phyloP scores from a whole-genome alignment of 2,888 invertebrate genomes.

The Mesorhabditis belari region DNA sequence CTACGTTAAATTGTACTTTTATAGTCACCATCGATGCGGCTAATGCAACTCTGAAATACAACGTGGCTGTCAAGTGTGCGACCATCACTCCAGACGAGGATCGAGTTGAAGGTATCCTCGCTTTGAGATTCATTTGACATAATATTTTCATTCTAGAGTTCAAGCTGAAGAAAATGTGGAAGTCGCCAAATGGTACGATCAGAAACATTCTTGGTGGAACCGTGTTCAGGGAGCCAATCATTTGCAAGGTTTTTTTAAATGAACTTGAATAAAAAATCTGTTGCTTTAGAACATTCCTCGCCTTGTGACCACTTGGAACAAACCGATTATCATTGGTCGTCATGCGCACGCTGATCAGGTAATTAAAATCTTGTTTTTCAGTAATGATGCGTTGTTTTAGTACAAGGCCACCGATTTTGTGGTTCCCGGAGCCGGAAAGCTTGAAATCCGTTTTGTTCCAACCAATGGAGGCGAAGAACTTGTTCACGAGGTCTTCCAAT shows the following conservation, averaged over 20 bases:
- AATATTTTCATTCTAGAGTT: constrained; percentile 56
- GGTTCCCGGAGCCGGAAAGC: constrained; percentile 79
- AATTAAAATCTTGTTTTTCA: constrained; percentile 1
- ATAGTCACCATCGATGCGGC: constrained; percentile 91
- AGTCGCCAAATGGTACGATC: constrained; percentile 62
- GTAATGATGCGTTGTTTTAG: constrained; percentile 38
- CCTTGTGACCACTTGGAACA: constrained; percentile 85
- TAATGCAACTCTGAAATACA: constrained; percentile 88
- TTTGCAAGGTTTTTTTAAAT: constrained; percentile 53
- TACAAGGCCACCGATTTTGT: constrained; percentile 94
- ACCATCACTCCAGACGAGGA: constrained; percentile 95
- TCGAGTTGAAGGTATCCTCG: constrained; percentile 67
- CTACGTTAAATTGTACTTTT: constrained; percentile 1
- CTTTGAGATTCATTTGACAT: background rate
- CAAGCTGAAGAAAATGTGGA: constrained; percentile 62
- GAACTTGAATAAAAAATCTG: background rate
- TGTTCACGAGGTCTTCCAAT: constrained; percentile 32
- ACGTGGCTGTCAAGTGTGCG: constrained; percentile 97
- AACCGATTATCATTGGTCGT: constrained; percentile 95
- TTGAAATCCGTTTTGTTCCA: constrained; percentile 73
- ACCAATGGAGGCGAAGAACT: constrained; percentile 26
- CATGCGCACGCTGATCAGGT: constrained; percentile 80
- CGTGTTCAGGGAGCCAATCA: constrained; percentile 61
- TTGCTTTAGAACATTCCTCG: constrained; percentile 74
- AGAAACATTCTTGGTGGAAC: constrained; percentile 61